Conservation (phyloP, 2,888 invertebrate genomes). For the Drosophila formosana region DNA sequence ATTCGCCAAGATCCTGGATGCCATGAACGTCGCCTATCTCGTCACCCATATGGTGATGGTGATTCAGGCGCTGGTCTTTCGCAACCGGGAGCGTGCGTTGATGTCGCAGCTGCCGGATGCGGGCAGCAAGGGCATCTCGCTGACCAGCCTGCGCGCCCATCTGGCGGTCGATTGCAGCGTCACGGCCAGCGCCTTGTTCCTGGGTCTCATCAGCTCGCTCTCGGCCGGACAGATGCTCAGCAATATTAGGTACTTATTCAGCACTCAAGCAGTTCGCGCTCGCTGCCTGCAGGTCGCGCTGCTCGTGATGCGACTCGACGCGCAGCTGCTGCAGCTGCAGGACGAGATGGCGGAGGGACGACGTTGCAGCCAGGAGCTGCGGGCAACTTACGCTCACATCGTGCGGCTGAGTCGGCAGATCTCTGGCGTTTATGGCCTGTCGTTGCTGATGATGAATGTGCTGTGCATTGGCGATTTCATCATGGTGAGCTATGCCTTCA, state of each 20-base stretch:
- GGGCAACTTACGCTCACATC: slow-evolving; percentile 52
- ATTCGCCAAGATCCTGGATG: slow-evolving; percentile 25
- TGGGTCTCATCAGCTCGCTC: neutral
- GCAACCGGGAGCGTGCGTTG: slow-evolving; percentile 43
- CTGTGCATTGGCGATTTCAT: slow-evolving; percentile 68
- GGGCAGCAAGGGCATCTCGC: neutral
- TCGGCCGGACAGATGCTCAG: neutral
- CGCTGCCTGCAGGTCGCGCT: slow-evolving; percentile 63
- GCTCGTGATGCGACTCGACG: slow-evolving; percentile 62
- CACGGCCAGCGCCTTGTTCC: neutral
- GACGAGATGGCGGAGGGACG: slow-evolving; percentile 5
- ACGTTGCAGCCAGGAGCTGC: slow-evolving; percentile 16
- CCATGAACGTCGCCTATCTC: slow-evolving; percentile 51
- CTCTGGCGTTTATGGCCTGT: slow-evolving; percentile 55
- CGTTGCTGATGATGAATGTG: slow-evolving; percentile 66
- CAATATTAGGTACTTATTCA: slow-evolving; percentile 34
- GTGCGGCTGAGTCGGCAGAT: slow-evolving; percentile 46
- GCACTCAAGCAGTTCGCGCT: slow-evolving; percentile 55
- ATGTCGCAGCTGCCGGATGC: slow-evolving; percentile 35
- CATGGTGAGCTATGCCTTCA: slow-evolving; percentile 48
- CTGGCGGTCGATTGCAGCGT: slow-evolving; percentile 39
- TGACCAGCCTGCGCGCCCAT: slow-evolving; percentile 21
- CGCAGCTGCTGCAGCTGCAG: slow-evolving; percentile 43
- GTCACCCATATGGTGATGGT: slow-evolving; percentile 47
- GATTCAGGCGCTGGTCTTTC: slow-evolving; percentile 38